Evolutionary conservation across 2,888 invertebrate species (phyloP), one percentile per base, ranked within the genome.

Genomic region (Epirrhoe tristata): DNA sequence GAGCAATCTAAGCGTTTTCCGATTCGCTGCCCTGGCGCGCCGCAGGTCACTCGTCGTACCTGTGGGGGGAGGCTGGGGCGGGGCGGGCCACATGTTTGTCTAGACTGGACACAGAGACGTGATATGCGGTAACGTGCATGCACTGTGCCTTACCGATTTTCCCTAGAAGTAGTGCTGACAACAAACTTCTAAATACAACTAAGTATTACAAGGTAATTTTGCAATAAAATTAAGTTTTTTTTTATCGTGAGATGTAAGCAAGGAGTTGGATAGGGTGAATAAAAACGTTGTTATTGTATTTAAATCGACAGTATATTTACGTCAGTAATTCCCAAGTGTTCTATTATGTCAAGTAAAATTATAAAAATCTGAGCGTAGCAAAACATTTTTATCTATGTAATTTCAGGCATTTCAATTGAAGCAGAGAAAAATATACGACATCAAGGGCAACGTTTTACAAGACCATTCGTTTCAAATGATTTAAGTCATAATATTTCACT

Each of bases 401-500:
- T 43, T 43, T 43, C 3, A 43, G 12, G 39, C 39, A 12, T 43
- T 43, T 12, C 4, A 4, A 10, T 43, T 43, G 10, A 10, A 34
- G 6, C 36, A 36, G 36, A 12, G 39, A 39, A 43, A 39, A 12
- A 12, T 12, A 43, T 48, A 2, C 48, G 48, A 48, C 48, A 14
- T 48, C 14, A 48, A 48, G 16, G 6, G 14, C 48, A 32, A 32
- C 12, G 16, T 51, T 63, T 34, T 16, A 31, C 34, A 51, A 54
- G 6, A 43, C 24, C 43, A 56, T 63, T 58, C 10, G 51, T 56
- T 60, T 60, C 56, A 54, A 58, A 64, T 32, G 7, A 50, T 60
- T 60, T 36, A 53, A 52, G 50, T 61, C 48, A 43, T 59, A 59
- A 56, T 63, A 56, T 61, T 55, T 53, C 55, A 55, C 55, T 60